Percentiles rank a stretch among this genome's conserved stretches.
phyloP scores from a whole-genome alignment of 2,797 vertebrate genomes.

The Pterois miles region DNA sequence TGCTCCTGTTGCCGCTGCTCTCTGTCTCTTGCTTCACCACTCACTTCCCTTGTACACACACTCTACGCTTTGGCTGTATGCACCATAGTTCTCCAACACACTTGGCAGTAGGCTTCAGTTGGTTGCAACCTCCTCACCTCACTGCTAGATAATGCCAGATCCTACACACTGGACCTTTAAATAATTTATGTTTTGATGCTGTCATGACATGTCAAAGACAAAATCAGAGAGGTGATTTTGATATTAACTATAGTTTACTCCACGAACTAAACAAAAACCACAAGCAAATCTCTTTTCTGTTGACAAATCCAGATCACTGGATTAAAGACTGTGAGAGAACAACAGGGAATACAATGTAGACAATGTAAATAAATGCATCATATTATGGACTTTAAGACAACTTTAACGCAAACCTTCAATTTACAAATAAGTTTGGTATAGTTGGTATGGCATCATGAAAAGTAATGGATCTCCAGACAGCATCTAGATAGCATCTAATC shows the following conservation, averaged over 20 bases:
- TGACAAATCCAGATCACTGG: background rate
- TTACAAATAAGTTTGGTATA: too few species aligned
- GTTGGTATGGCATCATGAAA: background rate
- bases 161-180: background rate
- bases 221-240: background rate
- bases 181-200: background rate
- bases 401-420: too few species aligned
- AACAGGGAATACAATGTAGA: background rate
- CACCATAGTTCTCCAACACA: too few species aligned
- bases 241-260: background rate
- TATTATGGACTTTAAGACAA: background rate
- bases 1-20: too few species aligned
- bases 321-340: background rate
- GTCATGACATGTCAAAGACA: background rate
- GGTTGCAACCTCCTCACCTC: too few species aligned
- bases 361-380: background rate
- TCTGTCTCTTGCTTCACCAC: too few species aligned
- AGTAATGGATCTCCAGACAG: slow-evolving; percentile 18
- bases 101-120: too few species aligned
- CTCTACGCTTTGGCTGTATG: too few species aligned
- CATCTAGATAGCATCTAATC: slow-evolving; percentile 56
- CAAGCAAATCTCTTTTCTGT: background rate
- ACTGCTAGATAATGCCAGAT: too few species aligned
- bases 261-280: background rate
- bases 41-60: too few species aligned